Evolutionary conservation across 2,888 invertebrate genomes (phyloP), one percentile per base, ranked within the genome.

Genomic region (Copidosoma aretas): DNA sequence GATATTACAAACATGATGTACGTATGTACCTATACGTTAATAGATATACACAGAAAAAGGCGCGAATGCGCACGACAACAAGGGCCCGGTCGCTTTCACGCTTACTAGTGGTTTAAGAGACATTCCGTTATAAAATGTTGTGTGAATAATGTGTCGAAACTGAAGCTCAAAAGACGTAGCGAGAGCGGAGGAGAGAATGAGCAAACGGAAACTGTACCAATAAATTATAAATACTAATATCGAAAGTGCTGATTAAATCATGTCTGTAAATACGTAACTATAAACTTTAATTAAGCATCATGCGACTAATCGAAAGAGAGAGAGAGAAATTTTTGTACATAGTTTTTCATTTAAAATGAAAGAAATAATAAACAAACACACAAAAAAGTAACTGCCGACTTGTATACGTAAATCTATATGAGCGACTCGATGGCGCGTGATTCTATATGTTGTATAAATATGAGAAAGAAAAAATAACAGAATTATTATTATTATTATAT

Each of bases 41-140:
- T 3, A 32, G 32, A 32, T 3, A 63, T 10, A 51, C 46, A 56
- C 22, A 56, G 25, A 64, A 22, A 46, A 1, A 54, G 32, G 8
- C 32, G 8, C 41, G 53, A n/a, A 19, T 22, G 1, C 22, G 24
- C 24, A 4, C 19, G 25, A 46, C 21, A 19, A n/a, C 39, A 54
- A 59, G 53, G 43, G 68, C 56, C 32, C 78, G 76, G 79, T 81
- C 80, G 79, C 77, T 46, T 46, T 79, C 81, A 82, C 82, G 82
- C 81, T 82, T 82, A 82, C 81, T 82, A 82, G 82, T 77, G 70
- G 72, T 52, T 15, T 61, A 77, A 82, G 81, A 82, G 81, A 78
- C 73, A 76, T 76, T 77, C 78, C 78, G 73, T 81, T 58, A 41
- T 41, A 12, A 8, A 46, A 46, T 46, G 12, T 46, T 12, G 3